A percentile compares a stretch with the other conserved stretches of the same genome.
Evolutionary conservation across 2,113 vertebrate genomes (phyloP).

Genomic region (Menura novaehollandiae): DNA sequence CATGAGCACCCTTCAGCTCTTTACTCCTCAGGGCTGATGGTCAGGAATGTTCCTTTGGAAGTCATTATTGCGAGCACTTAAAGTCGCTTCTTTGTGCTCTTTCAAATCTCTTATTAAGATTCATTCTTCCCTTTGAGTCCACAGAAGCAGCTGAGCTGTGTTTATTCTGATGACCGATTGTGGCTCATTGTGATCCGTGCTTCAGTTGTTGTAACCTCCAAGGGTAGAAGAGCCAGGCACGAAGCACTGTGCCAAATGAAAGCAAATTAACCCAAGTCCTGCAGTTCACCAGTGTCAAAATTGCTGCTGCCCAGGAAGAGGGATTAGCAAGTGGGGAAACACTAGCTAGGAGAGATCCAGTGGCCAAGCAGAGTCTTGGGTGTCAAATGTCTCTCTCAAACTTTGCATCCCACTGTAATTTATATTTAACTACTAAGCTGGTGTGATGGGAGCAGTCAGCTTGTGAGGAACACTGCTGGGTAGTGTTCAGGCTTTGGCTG

Average conservation of each 20-base stretch:
- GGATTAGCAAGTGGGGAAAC: conserved; percentile 30
- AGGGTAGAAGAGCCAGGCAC: not conserved
- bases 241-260: not conserved
- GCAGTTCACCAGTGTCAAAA: not conserved
- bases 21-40: not conserved
- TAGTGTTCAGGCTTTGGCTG: not conserved
- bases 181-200: not conserved
- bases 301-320: conserved; percentile 28
- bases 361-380: not conserved
- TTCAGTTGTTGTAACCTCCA: not conserved
- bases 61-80: not conserved
- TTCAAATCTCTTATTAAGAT: not conserved
- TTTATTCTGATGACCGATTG: not conserved
- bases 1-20: not conserved
- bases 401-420: conserved; percentile 14
- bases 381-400: conserved; percentile 18
- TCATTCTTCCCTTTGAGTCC: not conserved
- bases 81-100: not conserved
- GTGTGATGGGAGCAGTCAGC: not conserved
- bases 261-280: not conserved
- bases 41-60: not conserved
- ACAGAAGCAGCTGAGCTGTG: not conserved
- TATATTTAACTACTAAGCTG: conserved; percentile 43
- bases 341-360: not conserved
- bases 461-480: not conserved